Evolutionary conservation across 2,888 invertebrate species (phyloP), one percentile per base, ranked within the genome.

Genomic region (Argyra leucocephala): DNA sequence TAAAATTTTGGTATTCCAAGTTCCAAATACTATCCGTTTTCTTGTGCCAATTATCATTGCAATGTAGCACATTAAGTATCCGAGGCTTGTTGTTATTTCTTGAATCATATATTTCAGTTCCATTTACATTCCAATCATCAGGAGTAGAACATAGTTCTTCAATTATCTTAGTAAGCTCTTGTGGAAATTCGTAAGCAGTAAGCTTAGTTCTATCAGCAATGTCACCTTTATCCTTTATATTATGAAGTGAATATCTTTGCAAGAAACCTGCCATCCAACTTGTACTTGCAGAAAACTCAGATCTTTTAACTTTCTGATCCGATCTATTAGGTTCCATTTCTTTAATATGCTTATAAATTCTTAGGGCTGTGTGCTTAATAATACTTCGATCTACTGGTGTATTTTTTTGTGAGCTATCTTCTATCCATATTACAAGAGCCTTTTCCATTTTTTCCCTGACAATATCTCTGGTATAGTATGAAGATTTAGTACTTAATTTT

Each of bases 391-490:
- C 64, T 36, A 67, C 57, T 36, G 67, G 62, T 57, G 61, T 67
- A 65, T 63, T 24, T 66, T 67, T 69, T 65, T 66, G 61, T 57
- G 62, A 60, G 31, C 24, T 24, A 61, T 68, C 64, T 48, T 65
- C 65, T 37, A 68, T 65, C 66, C 66, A 67, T 22, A 66, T 59
- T 23, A 64, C 61, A 23, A 69, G 57, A n/a, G 64, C 65, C 57
- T 65, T 63, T 63, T 69, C 69, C 68, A 61, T 69, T 64, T 69
- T 68, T 57, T 67, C 66, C 64, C 64, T 48, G 18, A 69, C n/a
- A 66, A 22, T 3, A 57, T 67, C 57, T 68, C 68, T 66, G 21
- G 64, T 61, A 24, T 67, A 67, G 12, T 64, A 66, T 31, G 66
- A 36, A 48, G 57, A 26, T 58, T 66, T 66, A 61, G 65, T 65